phyloP scores from a whole-genome alignment of 2,797 vertebrate genomes.

The Apogon hyalosoma region DNA sequence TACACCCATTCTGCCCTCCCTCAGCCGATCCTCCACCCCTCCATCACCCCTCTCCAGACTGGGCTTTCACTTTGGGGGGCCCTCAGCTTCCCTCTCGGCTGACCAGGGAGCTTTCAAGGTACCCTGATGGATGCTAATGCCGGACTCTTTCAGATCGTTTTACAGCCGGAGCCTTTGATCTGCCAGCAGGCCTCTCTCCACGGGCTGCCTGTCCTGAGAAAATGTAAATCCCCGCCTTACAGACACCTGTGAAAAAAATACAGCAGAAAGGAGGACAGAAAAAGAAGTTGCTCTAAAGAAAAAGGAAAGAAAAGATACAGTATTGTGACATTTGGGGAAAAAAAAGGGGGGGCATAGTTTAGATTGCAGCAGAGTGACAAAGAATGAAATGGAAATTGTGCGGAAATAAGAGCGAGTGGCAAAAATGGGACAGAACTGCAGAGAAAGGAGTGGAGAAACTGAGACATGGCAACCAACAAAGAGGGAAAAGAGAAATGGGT shows the following conservation, averaged over 20 bases:
- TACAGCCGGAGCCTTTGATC: constrained; percentile 90
- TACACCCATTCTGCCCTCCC: constrained; percentile 43
- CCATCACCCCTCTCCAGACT: constrained; percentile 84
- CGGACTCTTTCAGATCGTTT: constrained; percentile 91
- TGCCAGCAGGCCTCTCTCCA: constrained; percentile 88
- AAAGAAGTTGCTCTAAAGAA: constrained; percentile 77
- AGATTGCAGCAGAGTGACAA: constrained; percentile 66
- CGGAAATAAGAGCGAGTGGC: constrained; percentile 71
- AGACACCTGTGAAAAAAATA: constrained; percentile 86
- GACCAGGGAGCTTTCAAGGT: constrained; percentile 90
- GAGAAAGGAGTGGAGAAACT: constrained; percentile 73
- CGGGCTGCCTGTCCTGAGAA: constrained; percentile 83
- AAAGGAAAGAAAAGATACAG: constrained; percentile 75
- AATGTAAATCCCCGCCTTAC: constrained; percentile 82
- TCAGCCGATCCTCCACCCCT: constrained; percentile 47
- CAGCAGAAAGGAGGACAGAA: constrained; percentile 71
- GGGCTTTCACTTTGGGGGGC: constrained; percentile 90
- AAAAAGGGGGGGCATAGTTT: constrained; percentile 68
- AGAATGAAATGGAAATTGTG: constrained; percentile 76
- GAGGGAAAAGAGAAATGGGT: constrained; percentile 74
- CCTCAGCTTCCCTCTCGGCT: constrained; percentile 86
- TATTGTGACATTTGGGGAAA: constrained; percentile 75
- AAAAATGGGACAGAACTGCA: constrained; percentile 49
- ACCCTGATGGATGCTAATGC: constrained; percentile 92
- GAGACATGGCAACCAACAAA: constrained; percentile 75